Evolutionary conservation across 2,797 vertebrate genomes (phyloP).

Genomic region (Taeniopygia guttata): DNA sequence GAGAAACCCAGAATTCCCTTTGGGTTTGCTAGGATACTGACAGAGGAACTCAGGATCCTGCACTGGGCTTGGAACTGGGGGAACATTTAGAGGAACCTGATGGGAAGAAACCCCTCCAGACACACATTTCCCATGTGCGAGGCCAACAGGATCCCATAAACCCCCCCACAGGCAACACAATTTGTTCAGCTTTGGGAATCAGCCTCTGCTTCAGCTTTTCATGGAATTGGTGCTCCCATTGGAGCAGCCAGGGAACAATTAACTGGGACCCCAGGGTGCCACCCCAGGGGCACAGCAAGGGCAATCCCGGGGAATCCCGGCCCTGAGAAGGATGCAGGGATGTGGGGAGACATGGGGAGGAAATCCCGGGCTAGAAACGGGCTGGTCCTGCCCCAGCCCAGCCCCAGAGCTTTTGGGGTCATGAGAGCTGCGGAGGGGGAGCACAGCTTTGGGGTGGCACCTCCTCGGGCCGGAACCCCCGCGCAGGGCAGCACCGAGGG

Average conservation of each 20-base stretch:
- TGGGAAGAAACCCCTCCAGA: background rate
- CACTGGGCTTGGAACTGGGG: background rate
- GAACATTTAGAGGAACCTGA: background rate
- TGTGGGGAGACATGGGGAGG: background rate
- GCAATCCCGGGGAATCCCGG: fast-evolving
- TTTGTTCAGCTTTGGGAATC: too few relatives aligned
- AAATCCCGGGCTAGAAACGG: fast-evolving
- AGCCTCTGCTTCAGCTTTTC: background rate
- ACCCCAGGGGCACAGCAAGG: too few relatives aligned
- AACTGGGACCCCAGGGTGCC: background rate
- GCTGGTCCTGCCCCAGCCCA: background rate
- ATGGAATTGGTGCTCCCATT: fast-evolving
- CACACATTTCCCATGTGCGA: background rate
- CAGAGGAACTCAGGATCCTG: background rate
- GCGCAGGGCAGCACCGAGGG: too few relatives aligned
- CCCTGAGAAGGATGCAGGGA: background rate
- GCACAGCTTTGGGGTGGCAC: background rate
- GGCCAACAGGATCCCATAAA: background rate
- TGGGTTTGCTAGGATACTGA: background rate
- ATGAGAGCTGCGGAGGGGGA: background rate
- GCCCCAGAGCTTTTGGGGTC: fast-evolving
- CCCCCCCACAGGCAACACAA: fast-evolving
- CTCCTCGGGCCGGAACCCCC: background rate
- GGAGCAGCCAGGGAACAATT: background rate
- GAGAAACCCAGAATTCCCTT: background rate